Conservation (phyloP, 2,113 vertebrate genomes). For the Phyllostomus hastatus region DNA sequence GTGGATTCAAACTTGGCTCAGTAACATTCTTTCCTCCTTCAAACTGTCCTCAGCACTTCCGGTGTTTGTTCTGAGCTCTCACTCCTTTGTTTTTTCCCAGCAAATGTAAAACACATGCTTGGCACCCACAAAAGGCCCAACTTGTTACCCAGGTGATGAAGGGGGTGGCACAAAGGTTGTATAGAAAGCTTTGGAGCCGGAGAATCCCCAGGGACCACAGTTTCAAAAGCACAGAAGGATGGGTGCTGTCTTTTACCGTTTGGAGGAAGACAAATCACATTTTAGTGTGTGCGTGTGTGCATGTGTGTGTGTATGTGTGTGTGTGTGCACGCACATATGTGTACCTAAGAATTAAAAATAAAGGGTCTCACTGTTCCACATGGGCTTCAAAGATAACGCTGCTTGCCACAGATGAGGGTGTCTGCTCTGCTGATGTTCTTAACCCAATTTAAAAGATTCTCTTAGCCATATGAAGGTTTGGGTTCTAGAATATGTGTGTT, state of each 20-base stretch:
- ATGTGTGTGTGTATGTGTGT: too few species aligned
- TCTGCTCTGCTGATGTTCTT: neutral
- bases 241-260: neutral
- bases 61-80: constrained; percentile 13
- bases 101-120: constrained; percentile 14
- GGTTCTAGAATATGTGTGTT: neutral
- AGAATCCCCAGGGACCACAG: neutral
- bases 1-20: neutral
- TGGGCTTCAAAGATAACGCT: neutral
- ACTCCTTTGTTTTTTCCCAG: constrained; percentile 15
- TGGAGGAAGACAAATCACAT: neutral
- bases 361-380: neutral
- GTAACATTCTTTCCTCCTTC: neutral
- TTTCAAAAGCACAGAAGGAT: constrained; percentile 15
- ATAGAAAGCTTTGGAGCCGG: neutral
- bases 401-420: neutral
- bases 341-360: neutral
- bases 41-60: neutral
- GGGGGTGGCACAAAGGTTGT: neutral
- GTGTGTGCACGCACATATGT: too few species aligned
- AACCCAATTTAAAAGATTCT: neutral
- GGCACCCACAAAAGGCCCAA: neutral
- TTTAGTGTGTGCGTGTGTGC: neutral
- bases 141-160: neutral
- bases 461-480: neutral